Conservation (phyloP, 2,113 vertebrate genomes). For the Penelope pileata region DNA sequence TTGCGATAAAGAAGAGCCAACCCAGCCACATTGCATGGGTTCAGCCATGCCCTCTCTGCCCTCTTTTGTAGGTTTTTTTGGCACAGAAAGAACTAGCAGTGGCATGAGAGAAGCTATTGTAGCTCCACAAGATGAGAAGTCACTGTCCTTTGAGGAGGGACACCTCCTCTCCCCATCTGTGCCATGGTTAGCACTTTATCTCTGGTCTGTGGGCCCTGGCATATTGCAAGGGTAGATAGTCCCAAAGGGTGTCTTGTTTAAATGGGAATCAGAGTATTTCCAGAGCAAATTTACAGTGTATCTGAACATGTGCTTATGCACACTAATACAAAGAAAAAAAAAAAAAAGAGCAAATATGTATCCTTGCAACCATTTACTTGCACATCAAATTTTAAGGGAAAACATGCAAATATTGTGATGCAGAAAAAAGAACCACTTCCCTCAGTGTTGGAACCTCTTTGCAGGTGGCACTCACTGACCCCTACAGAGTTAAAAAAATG, state of each 20-base stretch:
- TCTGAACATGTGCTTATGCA: background rate
- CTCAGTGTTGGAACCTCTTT: background rate
- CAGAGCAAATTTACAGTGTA: background rate
- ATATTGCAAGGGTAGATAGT: fast-evolving
- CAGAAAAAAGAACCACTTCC: background rate
- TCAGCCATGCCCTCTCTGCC: background rate
- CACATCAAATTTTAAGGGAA: background rate
- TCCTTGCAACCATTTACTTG: background rate
- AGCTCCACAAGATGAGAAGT: background rate
- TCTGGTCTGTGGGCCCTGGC: background rate
- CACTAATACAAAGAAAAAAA: background rate
- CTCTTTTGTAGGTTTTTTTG: background rate
- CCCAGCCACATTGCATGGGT: background rate
- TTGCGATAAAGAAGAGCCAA: background rate
- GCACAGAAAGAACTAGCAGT: background rate
- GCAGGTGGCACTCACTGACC: background rate
- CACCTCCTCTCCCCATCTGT: background rate
- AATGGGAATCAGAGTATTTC: background rate
- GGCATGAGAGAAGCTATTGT: fast-evolving
- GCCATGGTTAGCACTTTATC: background rate
- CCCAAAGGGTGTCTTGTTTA: background rate
- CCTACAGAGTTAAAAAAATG: background rate
- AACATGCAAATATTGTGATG: background rate
- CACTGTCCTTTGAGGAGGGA: fast-evolving
- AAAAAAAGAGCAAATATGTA: background rate